These are phyloP conservation scores for Campoletis sonorensis DNA, from an alignment of 1,140 invertebrate genomes.

Conservation along the genomic window DNA sequence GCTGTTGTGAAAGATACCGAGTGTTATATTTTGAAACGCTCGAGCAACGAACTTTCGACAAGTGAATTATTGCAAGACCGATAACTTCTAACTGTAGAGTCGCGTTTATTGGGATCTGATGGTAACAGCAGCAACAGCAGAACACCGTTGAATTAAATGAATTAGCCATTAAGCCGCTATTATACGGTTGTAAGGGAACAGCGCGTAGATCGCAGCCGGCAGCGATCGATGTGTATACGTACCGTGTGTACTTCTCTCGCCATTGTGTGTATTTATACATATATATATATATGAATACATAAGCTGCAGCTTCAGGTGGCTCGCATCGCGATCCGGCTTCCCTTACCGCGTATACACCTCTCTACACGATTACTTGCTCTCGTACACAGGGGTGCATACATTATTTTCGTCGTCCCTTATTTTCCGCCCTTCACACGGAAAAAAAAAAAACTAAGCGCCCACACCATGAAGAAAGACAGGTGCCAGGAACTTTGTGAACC, in stretches of 20 bases:
- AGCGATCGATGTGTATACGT: conserved; percentile 35
- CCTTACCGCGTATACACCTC: conserved; percentile 51
- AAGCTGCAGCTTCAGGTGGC: conserved; percentile 58
- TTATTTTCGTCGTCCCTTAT: conserved; percentile 63
- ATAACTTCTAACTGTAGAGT: conserved; percentile 1
- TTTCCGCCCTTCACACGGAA: conserved; percentile 51
- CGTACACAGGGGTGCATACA: conserved; percentile 70
- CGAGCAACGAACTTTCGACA: conserved; percentile 21
- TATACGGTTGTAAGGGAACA: conserved; percentile 52
- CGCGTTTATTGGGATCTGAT: background rate
- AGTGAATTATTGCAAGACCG: conserved; percentile 33
- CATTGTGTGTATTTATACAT: conserved; percentile 30
- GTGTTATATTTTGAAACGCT: conserved; percentile 1
- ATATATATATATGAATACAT: conserved; percentile 15
- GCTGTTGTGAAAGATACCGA: background rate
- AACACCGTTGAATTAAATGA: conserved; percentile 54
- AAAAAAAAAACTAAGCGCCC: conserved; percentile 55
- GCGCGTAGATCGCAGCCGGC: conserved; percentile 51
- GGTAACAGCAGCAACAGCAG: conserved; percentile 16
- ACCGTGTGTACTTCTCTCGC: background rate
- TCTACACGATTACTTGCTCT: conserved; percentile 37
- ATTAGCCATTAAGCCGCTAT: conserved; percentile 56
- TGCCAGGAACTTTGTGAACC: conserved; percentile 50
- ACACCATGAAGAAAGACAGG: conserved; percentile 66
- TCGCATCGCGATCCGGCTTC: conserved; percentile 55